These are phyloP conservation scores for Sternarchorhynchus goeldii DNA, from an alignment of 2,797 vertebrate species.

Conservation along the genomic window DNA sequence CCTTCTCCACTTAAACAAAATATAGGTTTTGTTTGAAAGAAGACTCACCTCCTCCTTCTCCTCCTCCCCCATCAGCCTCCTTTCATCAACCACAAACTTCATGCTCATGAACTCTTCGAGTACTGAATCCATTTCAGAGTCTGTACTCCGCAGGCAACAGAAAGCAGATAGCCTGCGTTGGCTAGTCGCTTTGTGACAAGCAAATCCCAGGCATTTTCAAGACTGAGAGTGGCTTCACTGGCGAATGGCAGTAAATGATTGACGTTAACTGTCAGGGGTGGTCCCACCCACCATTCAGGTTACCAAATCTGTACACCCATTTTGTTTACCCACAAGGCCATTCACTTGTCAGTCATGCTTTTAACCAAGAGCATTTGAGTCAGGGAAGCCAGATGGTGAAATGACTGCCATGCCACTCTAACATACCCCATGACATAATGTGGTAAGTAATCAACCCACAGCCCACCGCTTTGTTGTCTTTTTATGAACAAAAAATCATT, in stretches of 20 bases:
- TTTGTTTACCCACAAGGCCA: slow-evolving; percentile 64
- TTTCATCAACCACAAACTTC: slow-evolving; percentile 47
- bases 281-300: slow-evolving; percentile 59
- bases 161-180: slow-evolving; percentile 5
- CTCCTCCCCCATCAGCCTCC: slow-evolving; percentile 28
- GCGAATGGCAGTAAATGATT: slow-evolving; percentile 75
- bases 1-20: slow-evolving; percentile 47
- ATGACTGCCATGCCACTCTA: slow-evolving; percentile 27
- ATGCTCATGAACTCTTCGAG: slow-evolving; percentile 28
- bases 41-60: neutral
- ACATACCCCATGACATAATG: slow-evolving; percentile 39
- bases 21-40: slow-evolving; percentile 24
- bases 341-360: slow-evolving; percentile 50
- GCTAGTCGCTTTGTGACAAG: slow-evolving; percentile 35
- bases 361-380: slow-evolving; percentile 28
- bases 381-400: slow-evolving; percentile 45
- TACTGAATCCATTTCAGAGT: slow-evolving; percentile 35
- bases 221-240: slow-evolving; percentile 63
- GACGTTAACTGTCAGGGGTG: slow-evolving; percentile 59
- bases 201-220: slow-evolving; percentile 64
- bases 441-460: slow-evolving; percentile 59
- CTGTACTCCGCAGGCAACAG: neutral
- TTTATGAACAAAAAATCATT: slow-evolving; percentile 28
- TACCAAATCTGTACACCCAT: slow-evolving; percentile 62
- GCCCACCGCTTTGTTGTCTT: slow-evolving; percentile 19